Evolutionary conservation across 2,888 invertebrate genomes (phyloP), one percentile per base, ranked within the genome.

Genomic region (Bedellia somnulentella): DNA sequence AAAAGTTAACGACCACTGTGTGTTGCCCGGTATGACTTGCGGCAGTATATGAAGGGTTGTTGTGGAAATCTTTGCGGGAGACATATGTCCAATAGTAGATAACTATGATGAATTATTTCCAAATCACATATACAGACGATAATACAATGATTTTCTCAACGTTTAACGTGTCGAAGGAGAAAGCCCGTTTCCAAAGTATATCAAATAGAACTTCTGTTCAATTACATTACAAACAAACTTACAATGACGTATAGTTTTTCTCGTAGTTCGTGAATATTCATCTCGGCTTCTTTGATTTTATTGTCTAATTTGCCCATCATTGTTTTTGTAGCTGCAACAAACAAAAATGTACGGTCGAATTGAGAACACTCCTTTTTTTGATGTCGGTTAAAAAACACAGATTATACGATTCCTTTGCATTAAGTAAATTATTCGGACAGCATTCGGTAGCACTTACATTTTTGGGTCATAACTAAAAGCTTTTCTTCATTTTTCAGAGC

Each of bases 161-260:
- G 18, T 18, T 6, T 18, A 18, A 18, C 9, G 9, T 18, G 5
- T 6, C 5, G 18, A 18, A 6, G 5, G 18, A 18, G 5, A 18
- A 9, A 18, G 18, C 9, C 18, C 5, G n/a, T n/a, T n/a, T n/a
- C n/a, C n/a, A n/a, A n/a, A n/a, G n/a, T n/a, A n/a, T n/a, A n/a
- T n/a, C n/a, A n/a, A n/a, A n/a, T n/a, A n/a, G n/a, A n/a, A n/a
- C n/a, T n/a, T n/a, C n/a, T n/a, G n/a, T n/a, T n/a, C n/a, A n/a
- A n/a, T n/a, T n/a, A n/a, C n/a, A n/a, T 5, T 6, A 18, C 5
- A 12, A 25, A 4, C 30, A 15, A 13, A 63, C 70, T 68, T 57
- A 83, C 85, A 54, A 83, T 59, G 22, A 70, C 61, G 40, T 86
- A 85, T 5, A 81, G 58, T 1, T 77, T 57, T 53, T 85, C 86